Percentiles rank a stretch among this genome's conserved stretches.
Evolutionary conservation across 2,888 invertebrate species (phyloP).

Genomic region (Thelaira solivaga): DNA sequence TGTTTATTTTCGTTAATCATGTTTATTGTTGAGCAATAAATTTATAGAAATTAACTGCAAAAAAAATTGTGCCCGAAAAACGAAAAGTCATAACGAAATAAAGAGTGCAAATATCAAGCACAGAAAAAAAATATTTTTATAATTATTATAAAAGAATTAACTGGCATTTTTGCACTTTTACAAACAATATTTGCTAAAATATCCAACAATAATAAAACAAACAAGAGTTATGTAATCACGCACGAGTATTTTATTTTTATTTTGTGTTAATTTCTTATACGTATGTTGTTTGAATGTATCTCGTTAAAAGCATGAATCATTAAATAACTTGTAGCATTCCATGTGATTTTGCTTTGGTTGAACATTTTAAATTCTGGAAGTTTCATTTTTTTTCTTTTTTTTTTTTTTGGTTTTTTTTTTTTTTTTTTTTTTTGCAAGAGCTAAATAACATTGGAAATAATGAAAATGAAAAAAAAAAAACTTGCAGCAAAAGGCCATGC

Average conservation of each 20-base stretch:
- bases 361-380: no score
- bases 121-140: not conserved
- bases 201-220: not conserved
- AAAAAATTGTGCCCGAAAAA: not conserved
- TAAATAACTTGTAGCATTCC: no score
- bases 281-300: no score
- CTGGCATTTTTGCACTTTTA: slow-evolving; percentile 25
- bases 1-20: slow-evolving; percentile 25
- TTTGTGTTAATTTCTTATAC: no score
- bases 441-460: no score
- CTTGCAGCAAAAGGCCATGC: no score
- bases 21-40: slow-evolving; percentile 40
- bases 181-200: slow-evolving; percentile 2
- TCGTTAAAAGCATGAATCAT: no score
- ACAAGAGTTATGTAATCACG: slow-evolving; percentile 34
- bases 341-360: no score
- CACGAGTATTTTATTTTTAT: slow-evolving; percentile 1
- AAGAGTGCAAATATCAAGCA: slow-evolving; percentile 17
- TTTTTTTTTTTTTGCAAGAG: no score
- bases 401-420: no score
- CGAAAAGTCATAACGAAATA: not conserved
- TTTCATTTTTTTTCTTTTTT: no score
- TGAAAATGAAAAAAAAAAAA: no score
- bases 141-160: slow-evolving; percentile 43
- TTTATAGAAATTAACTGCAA: slow-evolving; percentile 25